These are phyloP conservation scores for Lacanobia oleracea DNA, from an alignment of 2,888 invertebrate species.

Conservation along the genomic window DNA sequence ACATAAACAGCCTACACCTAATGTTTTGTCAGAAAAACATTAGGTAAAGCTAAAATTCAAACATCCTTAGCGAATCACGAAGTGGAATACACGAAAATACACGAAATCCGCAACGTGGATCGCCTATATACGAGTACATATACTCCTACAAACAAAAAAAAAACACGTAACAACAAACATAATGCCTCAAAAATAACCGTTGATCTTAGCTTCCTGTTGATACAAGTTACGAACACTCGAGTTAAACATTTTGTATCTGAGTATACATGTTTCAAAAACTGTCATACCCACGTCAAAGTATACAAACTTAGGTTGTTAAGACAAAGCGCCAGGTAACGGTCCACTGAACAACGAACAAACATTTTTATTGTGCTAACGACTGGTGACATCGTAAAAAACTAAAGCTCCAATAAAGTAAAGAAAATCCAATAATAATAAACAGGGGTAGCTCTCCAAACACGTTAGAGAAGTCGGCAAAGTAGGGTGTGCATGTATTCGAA, in stretches of 20 bases:
- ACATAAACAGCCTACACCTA: background rate
- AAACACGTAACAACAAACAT: slow-evolving; percentile 41
- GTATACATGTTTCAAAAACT: slow-evolving; percentile 65
- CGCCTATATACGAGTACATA: too few species aligned
- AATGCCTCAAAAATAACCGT: slow-evolving; percentile 63
- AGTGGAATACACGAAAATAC: too few species aligned
- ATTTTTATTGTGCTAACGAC: slow-evolving; percentile 65
- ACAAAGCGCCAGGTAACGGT: slow-evolving; percentile 69
- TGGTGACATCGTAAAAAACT: slow-evolving; percentile 63
- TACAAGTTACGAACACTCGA: slow-evolving; percentile 31
- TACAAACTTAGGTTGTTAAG: slow-evolving; percentile 73
- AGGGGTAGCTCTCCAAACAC: slow-evolving; percentile 40
- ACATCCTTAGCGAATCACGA: too few species aligned
- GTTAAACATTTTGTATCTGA: slow-evolving; percentile 56
- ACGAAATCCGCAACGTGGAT: too few species aligned
- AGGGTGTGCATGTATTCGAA: slow-evolving; percentile 58
- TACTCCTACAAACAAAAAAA: too few species aligned
- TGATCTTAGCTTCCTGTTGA: slow-evolving; percentile 58
- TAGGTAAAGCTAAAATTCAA: too few species aligned
- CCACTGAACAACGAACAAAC: slow-evolving; percentile 54
- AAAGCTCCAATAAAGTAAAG: slow-evolving; percentile 55
- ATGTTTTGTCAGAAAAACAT: too few species aligned
- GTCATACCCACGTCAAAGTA: slow-evolving; percentile 81
- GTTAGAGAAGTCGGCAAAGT: slow-evolving; percentile 39
- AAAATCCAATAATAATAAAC: slow-evolving; percentile 67